A percentile compares a stretch with the other conserved stretches of the same genome.
Evolutionary conservation across 2,113 vertebrate species (phyloP).

Genomic region (Neodon shergylaensis): DNA sequence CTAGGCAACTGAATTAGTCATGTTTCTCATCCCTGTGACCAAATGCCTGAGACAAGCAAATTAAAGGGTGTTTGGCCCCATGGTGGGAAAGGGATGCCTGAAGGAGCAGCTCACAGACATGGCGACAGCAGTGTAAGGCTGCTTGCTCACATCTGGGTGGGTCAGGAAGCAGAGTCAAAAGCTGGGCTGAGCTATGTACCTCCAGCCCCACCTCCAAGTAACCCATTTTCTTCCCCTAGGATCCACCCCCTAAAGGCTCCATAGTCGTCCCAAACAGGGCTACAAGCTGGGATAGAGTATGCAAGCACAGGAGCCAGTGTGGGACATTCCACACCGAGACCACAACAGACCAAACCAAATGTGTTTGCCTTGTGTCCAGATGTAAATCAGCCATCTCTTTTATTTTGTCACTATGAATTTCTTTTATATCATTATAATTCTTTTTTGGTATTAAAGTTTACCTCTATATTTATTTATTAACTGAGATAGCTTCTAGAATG

Average conservation of each 20-base stretch:
- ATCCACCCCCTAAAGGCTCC: background rate
- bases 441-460: background rate
- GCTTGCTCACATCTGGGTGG: background rate
- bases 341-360: background rate
- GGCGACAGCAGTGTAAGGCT: background rate
- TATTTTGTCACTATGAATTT: background rate
- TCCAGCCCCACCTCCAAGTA: background rate
- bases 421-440: slow-evolving; percentile 16
- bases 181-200: background rate
- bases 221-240: background rate
- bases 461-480: background rate
- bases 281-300: background rate
- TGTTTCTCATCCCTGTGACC: background rate
- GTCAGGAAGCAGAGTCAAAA: background rate
- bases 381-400: background rate
- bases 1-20: background rate
- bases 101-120: background rate
- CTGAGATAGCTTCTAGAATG: background rate
- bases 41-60: background rate
- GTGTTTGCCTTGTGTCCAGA: background rate
- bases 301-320: background rate
- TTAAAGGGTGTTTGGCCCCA: background rate
- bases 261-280: background rate
- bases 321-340: background rate
- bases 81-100: background rate